Conservation (phyloP, 2,113 vertebrate species). For the Corvus cornix region DNA sequence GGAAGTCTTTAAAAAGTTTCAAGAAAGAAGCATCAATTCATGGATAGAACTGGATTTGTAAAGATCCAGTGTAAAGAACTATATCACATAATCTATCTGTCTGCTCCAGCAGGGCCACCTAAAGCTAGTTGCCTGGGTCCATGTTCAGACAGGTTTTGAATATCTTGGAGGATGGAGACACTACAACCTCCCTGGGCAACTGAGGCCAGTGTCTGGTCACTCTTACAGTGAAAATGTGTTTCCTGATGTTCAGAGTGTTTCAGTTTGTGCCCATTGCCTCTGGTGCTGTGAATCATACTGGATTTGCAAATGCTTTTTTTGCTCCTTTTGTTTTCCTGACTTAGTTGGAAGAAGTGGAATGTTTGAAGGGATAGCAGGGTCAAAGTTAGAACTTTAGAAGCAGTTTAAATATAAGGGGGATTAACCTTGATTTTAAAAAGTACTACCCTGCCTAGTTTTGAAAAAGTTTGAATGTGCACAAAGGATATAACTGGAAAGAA, state of each 20-base stretch:
- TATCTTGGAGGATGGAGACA: background rate
- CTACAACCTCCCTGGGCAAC: background rate
- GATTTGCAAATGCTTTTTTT: background rate
- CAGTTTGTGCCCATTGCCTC: background rate
- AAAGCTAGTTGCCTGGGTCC: fast-evolving
- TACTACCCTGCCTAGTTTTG: background rate
- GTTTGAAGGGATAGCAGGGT: background rate
- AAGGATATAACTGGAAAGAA: background rate
- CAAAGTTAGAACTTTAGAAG: background rate
- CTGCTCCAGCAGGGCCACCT: background rate
- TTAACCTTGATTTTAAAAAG: background rate
- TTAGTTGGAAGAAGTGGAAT: background rate
- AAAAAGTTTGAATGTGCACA: background rate
- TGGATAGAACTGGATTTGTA: background rate
- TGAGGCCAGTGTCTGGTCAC: background rate
- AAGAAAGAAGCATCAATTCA: background rate
- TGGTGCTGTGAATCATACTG: background rate
- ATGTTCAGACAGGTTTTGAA: background rate
- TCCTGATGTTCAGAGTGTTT: background rate
- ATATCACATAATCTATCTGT: background rate
- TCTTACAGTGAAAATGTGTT: background rate
- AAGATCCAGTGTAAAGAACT: background rate
- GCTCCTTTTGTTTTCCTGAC: background rate
- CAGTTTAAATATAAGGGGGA: background rate
- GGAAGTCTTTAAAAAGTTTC: background rate